phyloP scores from a whole-genome alignment of 2,797 vertebrate species.

The Halcyon leucocephala region DNA sequence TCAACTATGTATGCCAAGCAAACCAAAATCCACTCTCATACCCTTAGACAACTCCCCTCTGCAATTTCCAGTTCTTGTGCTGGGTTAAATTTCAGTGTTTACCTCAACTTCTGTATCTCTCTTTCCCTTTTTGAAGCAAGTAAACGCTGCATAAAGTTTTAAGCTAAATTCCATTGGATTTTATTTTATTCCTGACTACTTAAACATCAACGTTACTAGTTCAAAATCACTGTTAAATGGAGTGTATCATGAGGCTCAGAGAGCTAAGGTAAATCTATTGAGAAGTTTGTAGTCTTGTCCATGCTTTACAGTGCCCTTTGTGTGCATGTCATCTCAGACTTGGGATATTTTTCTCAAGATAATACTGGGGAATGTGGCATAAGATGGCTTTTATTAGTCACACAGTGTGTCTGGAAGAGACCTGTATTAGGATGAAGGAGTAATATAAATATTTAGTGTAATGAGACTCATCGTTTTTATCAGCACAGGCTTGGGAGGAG shows the following conservation, averaged over 20 bases:
- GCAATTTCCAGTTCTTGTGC: not conserved
- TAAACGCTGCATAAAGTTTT: not conserved
- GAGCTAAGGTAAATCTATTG: not conserved
- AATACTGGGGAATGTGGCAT: not conserved
- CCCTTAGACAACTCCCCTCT: not conserved
- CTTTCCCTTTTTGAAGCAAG: not conserved
- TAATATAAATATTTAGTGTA: slow-evolving; percentile 40
- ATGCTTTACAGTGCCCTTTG: not conserved
- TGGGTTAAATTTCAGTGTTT: not conserved
- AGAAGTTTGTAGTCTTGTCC: not conserved
- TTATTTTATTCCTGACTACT: not conserved
- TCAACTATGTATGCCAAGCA: not conserved
- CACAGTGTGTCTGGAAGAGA: not conserved
- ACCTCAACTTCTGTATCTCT: not conserved
- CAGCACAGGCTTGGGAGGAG: not conserved
- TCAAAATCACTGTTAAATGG: not conserved
- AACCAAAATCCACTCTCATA: not conserved
- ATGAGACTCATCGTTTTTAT: slow-evolving; percentile 4
- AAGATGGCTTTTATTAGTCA: slow-evolving; percentile 39
- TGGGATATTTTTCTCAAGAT: slow-evolving; percentile 2
- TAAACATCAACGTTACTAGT: not conserved
- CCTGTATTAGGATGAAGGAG: not conserved
- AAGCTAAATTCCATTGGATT: not conserved
- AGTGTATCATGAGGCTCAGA: not conserved
- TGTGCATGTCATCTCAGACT: not conserved